Conservation (phyloP, 2,113 vertebrate genomes). For the Emydura subglobosa region DNA sequence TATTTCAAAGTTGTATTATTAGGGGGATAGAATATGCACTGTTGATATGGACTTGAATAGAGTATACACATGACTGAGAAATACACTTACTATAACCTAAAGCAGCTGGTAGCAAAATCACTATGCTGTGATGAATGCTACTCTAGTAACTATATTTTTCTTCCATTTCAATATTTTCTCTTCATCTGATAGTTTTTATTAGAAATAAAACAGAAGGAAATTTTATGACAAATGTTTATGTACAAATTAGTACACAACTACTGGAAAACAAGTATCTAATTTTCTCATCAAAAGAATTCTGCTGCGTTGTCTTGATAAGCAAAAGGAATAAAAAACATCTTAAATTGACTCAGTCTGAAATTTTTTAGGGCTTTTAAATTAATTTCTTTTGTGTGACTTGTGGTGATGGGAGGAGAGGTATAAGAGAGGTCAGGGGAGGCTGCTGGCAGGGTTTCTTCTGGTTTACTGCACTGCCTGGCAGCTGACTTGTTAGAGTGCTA, state of each 20-base stretch:
- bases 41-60: constrained; percentile 63
- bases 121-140: constrained; percentile 49
- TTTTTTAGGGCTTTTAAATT: constrained; percentile 14
- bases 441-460: neutral
- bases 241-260: constrained; percentile 9
- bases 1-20: constrained; percentile 67
- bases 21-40: neutral
- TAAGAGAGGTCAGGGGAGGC: too few relatives aligned
- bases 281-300: neutral
- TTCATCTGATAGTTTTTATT: constrained; percentile 59
- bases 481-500: neutral
- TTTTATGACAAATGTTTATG: constrained; percentile 53
- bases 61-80: constrained; percentile 46
- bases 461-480: neutral
- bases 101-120: constrained; percentile 62
- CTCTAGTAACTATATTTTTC: constrained; percentile 45
- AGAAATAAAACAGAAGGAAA: constrained; percentile 52
- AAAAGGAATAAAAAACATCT: neutral
- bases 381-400: neutral
- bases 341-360: neutral
- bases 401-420: neutral
- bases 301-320: neutral
- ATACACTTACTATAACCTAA: constrained; percentile 63
- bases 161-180: constrained; percentile 51
- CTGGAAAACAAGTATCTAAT: neutral